Conservation (phyloP, 2,113 vertebrate genomes). For the Pycnonotus jocosus region DNA sequence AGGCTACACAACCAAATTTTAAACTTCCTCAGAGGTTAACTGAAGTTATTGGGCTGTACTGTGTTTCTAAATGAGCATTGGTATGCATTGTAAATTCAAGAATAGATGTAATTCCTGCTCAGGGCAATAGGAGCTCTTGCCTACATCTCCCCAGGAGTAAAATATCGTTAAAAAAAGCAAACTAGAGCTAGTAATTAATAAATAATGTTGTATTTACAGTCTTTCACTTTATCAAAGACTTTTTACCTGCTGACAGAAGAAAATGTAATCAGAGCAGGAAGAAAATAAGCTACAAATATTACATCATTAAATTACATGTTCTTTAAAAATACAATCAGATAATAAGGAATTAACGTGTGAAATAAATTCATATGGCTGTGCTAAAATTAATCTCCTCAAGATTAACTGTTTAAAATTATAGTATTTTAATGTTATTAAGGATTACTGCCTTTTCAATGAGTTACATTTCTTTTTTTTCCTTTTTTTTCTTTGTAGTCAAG, state of each 20-base stretch:
- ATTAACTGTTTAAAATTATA: not conserved
- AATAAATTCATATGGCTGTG: not conserved
- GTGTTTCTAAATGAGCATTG: not conserved
- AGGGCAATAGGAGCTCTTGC: not conserved
- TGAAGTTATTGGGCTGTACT: not conserved
- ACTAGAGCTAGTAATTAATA: not conserved
- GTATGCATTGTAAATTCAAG: not conserved
- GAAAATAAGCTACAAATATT: not conserved
- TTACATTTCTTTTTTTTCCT: not conserved
- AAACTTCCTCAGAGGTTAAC: not conserved
- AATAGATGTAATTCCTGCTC: not conserved
- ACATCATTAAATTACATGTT: not conserved
- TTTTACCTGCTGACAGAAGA: not conserved
- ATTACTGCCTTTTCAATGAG: not conserved
- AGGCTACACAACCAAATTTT: not conserved
- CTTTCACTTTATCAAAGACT: not conserved
- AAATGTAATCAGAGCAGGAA: not conserved
- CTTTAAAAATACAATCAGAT: not conserved
- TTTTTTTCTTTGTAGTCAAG: not conserved
- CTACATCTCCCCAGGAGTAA: not conserved
- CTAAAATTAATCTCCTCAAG: not conserved
- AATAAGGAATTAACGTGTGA: not conserved
- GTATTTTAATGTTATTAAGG: not conserved
- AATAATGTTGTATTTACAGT: not conserved
- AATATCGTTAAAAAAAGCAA: not conserved